Base-by-base conservation (phyloP, 2,113 vertebrate species). In the Paramormyrops kingsleyae region DNA sequence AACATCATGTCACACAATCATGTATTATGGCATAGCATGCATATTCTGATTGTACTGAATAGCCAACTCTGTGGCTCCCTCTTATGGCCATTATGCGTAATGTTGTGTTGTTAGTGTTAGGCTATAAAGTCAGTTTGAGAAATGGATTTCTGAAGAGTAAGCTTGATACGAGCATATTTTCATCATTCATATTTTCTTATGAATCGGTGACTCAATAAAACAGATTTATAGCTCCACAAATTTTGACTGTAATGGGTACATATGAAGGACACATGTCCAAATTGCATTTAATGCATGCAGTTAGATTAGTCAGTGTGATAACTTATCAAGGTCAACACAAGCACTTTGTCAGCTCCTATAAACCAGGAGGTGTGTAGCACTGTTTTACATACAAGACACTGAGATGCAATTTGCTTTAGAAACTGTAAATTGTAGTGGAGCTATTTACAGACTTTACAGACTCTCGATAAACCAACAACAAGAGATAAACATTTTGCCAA, bases 51-150 rank as follows among this genome's bases (percentile, higher is more conserved):
- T 84, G 66, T 21, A 56, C 56, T 9, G 19, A 62, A 86, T 59
- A 7, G 80, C 17, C 24, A 85, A 77, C 42, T 90, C 27, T 53
- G 17, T 86, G 47, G 74, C 87, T 50, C 87, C 90, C 77, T 31
- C 90, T 90, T 77, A 39, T 89, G 90, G 90, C 42, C 39, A 31
- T 46, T 31, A 62, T 44, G 85, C 12, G 21, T 42, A 56, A 49
- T 49, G 19, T 53, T 53, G 80, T 83, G 42, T 83, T 83, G 44
- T 44, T 44, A 84, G 42, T 42, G 39, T 83, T 15, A 15, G 24
- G 13, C 44, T 84, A 42, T 46, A 24, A 47, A 84, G 39, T 47
- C 9, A 8, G 19, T 44, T 17, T 83, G 35, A 19, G 46, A 42
- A 83, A 8, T 83, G 80, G 17, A 39, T 42, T 83, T 42, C 39